Base-by-base conservation (phyloP, 2,113 vertebrate genomes). In the Campylorhamphus procurvoides region DNA sequence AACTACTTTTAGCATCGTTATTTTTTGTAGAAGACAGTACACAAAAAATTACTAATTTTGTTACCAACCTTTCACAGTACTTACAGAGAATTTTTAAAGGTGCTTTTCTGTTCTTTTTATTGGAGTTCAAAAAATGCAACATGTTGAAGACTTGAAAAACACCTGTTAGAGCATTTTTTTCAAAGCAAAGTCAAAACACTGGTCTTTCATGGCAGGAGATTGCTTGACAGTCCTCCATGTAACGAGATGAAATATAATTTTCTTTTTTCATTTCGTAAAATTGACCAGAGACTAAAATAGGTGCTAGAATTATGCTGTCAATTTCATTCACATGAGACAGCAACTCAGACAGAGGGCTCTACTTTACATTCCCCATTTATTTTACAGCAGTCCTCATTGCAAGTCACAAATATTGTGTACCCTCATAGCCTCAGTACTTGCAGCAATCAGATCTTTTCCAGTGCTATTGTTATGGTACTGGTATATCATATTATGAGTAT, bases 231-330 rank as follows among this genome's bases (percentile, higher is more conserved):
- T 28, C 49, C 16, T 23, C 37, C 37, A 39, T 56, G 1, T 50
- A 94, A 90, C 60, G 37, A 87, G 25, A 56, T 89, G 87, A 86
- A 60, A 82, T 95, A 96, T 96, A 1, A 20, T 52, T 22, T 85
- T 84, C 12, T 39, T 35, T 84, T 93, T 69, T 66, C 39, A 11
- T 74, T 91, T 63, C 29, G 95, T 91, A 66, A 22, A 93, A 90
- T 69, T 93, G 75, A 95, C 56, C 40, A 72, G 47, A 84, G 39
- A n/a, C n/a, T 84, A 73, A 39, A 79, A 52, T 84, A 64, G 49
- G 50, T 68, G 73, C 58, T 56, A 68, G 49, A 94, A 86, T 35
- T 66, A 60, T 58, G 27, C 39, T 56, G 46, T 94, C 69, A 92
- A 55, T 58, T 42, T 91, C 50, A 83, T 82, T 94, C 59, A 79